Conservation (phyloP, 2,113 vertebrate species). For the Muntiacus reevesi region DNA sequence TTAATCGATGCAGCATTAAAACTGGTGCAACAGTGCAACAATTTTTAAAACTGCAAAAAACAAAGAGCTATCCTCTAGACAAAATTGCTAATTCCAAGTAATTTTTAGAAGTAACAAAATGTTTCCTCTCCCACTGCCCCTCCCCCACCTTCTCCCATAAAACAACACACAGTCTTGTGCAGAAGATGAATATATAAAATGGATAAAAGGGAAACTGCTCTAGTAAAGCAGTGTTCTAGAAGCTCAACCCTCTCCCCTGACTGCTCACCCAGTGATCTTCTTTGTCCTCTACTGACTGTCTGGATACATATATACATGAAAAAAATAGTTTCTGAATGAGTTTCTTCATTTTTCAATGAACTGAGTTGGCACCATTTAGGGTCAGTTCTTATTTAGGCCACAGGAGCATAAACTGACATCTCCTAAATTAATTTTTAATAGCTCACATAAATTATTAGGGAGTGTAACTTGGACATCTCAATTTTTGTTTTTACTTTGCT, state of each 20-base stretch:
- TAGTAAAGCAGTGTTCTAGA: neutral
- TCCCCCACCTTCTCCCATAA: neutral
- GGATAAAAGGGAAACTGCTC: neutral
- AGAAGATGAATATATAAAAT: neutral
- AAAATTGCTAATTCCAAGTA: neutral
- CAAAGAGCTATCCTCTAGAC: neutral
- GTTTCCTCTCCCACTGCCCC: neutral
- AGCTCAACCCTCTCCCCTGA: neutral
- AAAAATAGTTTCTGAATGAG: neutral
- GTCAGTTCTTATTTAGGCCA: neutral
- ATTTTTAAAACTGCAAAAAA: neutral
- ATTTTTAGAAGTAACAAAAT: neutral
- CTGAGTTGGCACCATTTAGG: neutral
- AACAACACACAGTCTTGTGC: neutral
- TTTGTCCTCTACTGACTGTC: neutral
- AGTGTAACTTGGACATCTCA: neutral
- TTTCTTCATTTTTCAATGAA: neutral
- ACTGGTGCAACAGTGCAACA: neutral
- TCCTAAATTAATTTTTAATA: slow-evolving; percentile 8
- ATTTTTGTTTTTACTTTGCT: slow-evolving; percentile 1
- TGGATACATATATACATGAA: neutral
- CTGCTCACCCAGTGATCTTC: neutral
- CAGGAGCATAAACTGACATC: neutral
- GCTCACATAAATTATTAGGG: neutral
- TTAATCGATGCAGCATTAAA: neutral